Conservation (phyloP, 2,113 vertebrate genomes). For the Dermatemys mawii region DNA sequence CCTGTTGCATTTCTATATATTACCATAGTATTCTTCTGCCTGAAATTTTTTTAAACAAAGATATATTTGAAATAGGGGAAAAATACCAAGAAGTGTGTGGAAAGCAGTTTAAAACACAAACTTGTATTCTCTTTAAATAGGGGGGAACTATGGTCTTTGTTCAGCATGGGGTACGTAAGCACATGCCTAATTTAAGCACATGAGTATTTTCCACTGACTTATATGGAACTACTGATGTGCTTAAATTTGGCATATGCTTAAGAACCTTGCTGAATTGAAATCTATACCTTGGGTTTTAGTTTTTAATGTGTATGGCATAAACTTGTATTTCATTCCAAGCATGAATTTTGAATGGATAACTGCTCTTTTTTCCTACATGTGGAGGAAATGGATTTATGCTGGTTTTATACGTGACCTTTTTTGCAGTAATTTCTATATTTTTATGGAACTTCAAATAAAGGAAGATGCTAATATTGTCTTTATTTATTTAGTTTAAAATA, state of each 20-base stretch:
- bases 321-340: neutral
- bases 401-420: neutral
- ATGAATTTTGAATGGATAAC: neutral
- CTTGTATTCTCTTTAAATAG: neutral
- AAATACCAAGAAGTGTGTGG: neutral
- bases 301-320: neutral
- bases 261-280: neutral
- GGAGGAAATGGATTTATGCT: neutral
- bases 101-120: neutral
- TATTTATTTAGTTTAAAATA: neutral
- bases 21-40: neutral
- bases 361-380: neutral
- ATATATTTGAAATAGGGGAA: neutral
- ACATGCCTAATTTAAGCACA: neutral
- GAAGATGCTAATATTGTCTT: neutral
- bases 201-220: too few relatives aligned
- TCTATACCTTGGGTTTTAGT: neutral
- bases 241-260: neutral
- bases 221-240: too few relatives aligned
- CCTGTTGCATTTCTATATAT: neutral
- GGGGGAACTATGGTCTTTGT: neutral
- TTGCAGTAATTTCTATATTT: neutral
- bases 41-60: neutral
- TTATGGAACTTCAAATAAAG: conserved; percentile 28
- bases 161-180: neutral